Evolutionary conservation across 2,888 invertebrate species (phyloP), one percentile per base, ranked within the genome.

Genomic region (Cephus nigrinus): DNA sequence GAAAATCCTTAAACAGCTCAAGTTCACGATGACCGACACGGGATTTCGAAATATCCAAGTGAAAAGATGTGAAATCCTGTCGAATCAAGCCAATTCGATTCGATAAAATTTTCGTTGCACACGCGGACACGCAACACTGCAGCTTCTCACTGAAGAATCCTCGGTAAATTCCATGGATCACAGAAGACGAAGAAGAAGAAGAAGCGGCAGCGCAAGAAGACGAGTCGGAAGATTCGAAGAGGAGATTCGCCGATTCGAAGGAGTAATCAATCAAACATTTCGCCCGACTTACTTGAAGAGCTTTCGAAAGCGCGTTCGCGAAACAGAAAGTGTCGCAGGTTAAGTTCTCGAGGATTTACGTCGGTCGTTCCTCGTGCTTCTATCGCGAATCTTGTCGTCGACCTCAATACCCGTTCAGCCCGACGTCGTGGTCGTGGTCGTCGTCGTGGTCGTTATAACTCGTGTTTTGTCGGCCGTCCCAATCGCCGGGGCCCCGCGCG

Each of bases 401-500:
- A 55, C 55, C 55, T 23, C 55, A 15, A 55, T 55, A 23, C 23
- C 23, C 81, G 77, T 79, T 30, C 36, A 32, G 30, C 36, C 33
- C 30, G 30, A 74, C 33, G 78, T 78, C 75, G 78, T 78, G 23
- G 68, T 78, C 69, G 72, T 73, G 81, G 83, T 79, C 82, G 81
- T 84, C 81, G 85, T 85, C 82, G 79, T 40, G 23, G 40, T 40
- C 55, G 55, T 55, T 55, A 23, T 55, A 55, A 55, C 55, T 55
- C 55, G 55, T 55, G 78, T 78, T 79, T 82, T 82, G 84, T 87
- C 87, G 87, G 85, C 87, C 90, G 90, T 91, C 89, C 88, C 89
- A 89, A 87, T 91, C 90, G 89, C 87, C 88, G 90, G 90, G 91
- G 88, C 89, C 91, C 90, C 91, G 91, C 91, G 90, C 91, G 90